Percentiles rank a stretch among this genome's conserved stretches.
phyloP scores from a whole-genome alignment of 2,888 invertebrate species.

The Cordilura impudica region DNA sequence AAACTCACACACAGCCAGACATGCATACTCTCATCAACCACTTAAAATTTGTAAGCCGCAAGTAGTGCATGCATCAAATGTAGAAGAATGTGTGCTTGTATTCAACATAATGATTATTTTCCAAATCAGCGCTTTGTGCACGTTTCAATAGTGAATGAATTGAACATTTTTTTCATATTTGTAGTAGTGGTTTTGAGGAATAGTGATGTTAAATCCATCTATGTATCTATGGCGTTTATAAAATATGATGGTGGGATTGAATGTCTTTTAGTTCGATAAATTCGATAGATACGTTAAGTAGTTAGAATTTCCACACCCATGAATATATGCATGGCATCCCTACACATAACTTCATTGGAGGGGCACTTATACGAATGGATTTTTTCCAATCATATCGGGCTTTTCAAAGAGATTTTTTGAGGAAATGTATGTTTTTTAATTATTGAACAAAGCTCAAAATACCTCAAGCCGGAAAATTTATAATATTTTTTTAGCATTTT shows the following conservation, averaged over 20 bases:
- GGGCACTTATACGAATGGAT: not conserved
- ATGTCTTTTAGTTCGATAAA: not conserved
- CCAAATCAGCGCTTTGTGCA: constrained; percentile 42
- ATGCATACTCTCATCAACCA: not conserved
- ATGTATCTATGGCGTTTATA: not conserved
- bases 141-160: not conserved
- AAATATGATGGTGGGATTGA: not conserved
- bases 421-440: too few species aligned
- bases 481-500: too few species aligned
- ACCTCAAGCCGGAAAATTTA: too few species aligned
- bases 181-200: not conserved
- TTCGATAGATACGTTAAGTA: constrained; percentile 19
- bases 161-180: not conserved
- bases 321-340: constrained; percentile 12
- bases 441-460: too few species aligned
- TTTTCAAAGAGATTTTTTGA: too few species aligned
- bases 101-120: constrained; percentile 46
- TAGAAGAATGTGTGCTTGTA: constrained; percentile 21
- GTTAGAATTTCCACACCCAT: constrained; percentile 18
- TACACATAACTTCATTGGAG: constrained; percentile 4
- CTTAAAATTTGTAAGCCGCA: not conserved
- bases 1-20: too few species aligned
- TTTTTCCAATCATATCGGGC: not conserved
- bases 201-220: constrained; percentile 15
- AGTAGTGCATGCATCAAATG: not conserved